Conservation (phyloP, 2,888 invertebrate species). For the Dorcus hopei region DNA sequence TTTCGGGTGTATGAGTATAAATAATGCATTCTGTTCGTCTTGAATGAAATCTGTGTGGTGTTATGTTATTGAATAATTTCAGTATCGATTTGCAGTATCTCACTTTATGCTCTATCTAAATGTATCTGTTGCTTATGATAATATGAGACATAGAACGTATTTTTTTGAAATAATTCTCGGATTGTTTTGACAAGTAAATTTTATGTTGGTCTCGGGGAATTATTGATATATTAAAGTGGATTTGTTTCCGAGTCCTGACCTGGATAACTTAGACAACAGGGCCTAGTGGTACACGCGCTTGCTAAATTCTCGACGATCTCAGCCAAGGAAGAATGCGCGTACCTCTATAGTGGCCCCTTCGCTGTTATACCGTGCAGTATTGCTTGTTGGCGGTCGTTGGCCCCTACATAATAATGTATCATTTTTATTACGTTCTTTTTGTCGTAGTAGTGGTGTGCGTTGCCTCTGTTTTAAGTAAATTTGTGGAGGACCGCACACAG, state of each 20-base stretch:
- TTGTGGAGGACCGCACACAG: constrained; percentile 16
- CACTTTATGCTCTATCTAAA: too few relatives aligned
- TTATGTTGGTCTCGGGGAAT: too few relatives aligned
- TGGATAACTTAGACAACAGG: constrained; percentile 23
- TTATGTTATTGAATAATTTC: too few relatives aligned
- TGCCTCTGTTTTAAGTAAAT: constrained; percentile 15
- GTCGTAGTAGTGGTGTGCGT: constrained; percentile 6
- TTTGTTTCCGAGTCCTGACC: constrained; percentile 21
- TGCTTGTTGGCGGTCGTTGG: constrained; percentile 30
- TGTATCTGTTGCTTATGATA: too few relatives aligned
- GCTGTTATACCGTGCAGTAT: constrained; percentile 27
- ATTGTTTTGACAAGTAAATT: too few relatives aligned
- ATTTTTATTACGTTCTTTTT: constrained; percentile 19
- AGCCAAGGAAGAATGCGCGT: constrained; percentile 30
- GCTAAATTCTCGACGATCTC: constrained; percentile 30
- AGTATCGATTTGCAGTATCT: too few relatives aligned
- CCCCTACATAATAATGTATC: constrained; percentile 22
- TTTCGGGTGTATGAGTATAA: too few relatives aligned
- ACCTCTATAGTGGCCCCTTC: constrained; percentile 27
- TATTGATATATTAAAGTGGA: constrained; percentile 12
- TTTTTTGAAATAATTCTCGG: too few relatives aligned
- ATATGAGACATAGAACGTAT: too few relatives aligned
- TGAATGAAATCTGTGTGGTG: too few relatives aligned
- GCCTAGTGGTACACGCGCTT: constrained; percentile 19
- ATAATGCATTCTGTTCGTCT: too few relatives aligned